phyloP scores from a whole-genome alignment of 2,888 invertebrate genomes.

The Diadromus collaris region DNA sequence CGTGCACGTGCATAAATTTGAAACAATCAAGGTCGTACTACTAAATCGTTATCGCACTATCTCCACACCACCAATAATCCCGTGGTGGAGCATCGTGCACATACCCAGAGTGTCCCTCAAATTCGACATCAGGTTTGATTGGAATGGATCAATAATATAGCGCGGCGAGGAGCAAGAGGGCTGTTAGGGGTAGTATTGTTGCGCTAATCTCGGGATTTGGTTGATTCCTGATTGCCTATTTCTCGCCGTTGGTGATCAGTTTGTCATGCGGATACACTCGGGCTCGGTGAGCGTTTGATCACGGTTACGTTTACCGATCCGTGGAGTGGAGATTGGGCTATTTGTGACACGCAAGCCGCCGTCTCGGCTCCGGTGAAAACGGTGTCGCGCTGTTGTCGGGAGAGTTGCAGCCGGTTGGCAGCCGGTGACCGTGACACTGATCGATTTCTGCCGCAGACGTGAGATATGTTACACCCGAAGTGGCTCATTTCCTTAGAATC shows the following conservation, averaged over 20 bases:
- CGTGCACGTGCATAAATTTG: constrained; percentile 41
- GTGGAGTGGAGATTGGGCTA: constrained; percentile 44
- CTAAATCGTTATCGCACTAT: background rate
- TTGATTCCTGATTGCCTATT: constrained; percentile 47
- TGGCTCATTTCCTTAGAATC: constrained; percentile 63
- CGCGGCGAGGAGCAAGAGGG: background rate
- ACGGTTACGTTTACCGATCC: constrained; percentile 49
- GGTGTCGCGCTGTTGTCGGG: constrained; percentile 41
- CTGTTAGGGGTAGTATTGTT: background rate
- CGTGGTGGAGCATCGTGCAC: background rate
- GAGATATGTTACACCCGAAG: constrained; percentile 59
- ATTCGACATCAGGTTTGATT: constrained; percentile 33
- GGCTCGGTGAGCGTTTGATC: constrained; percentile 50
- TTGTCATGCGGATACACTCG: constrained; percentile 26
- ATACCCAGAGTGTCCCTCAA: background rate
- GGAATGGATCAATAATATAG: constrained; percentile 43
- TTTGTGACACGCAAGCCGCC: constrained; percentile 51
- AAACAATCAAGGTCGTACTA: background rate
- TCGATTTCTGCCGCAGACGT: constrained; percentile 55
- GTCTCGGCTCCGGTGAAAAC: constrained; percentile 37
- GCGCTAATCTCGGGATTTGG: constrained; percentile 18
- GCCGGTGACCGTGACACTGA: constrained; percentile 60
- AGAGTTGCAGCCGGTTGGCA: constrained; percentile 18
- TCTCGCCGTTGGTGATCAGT: constrained; percentile 45
- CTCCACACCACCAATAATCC: background rate